Evolutionary conservation across 2,797 vertebrate species (phyloP), one percentile per base, ranked within the genome.

Genomic region (Nothura maculosa): DNA sequence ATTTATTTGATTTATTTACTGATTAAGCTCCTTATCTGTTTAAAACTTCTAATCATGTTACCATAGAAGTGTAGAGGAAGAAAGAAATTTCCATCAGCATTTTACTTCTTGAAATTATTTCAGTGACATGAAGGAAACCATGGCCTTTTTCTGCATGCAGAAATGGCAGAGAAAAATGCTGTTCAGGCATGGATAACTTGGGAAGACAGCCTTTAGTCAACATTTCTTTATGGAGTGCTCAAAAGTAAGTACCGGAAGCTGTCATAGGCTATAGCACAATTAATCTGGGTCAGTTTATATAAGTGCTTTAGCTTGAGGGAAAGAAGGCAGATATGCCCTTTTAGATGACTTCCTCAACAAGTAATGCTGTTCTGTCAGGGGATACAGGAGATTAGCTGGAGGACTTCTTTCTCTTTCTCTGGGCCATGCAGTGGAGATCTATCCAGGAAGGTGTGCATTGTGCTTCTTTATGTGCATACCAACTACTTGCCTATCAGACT

Each of bases 1-100:
- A 73, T 86, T 91, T 69, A 58, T 80, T 84, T 79, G 60, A 87
- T 91, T 92, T 79, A 91, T 90, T 90, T 92, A 85, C 9, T 85
- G 83, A 78, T 89, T 91, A 91, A 67, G 38, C 18, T 60, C n/a
- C 40, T 50, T 50, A 50, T 24, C 24, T 50, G 3, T 62, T 34
- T 85, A 78, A 87, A 45, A 81, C 68, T 91, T 76, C 25, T 73
- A 87, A 81, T 63, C 47, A 60, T 58, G 32, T 40, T 81, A 81
- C 40, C 36, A 11, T 30, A 76, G 81, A 91, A 85, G 9, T 78
- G 32, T 27, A 87, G 54, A 12, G 25, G 8, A 85, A 72, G 9
- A 17, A 78, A 78, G 27, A 73, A 9, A 73, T 73, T 62, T 84
- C 5, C 30, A 63, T 73, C 15, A 55, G 45, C 30, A 79, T 42